Base-by-base conservation (phyloP, 2,888 invertebrate genomes). In the Amphimallon solstitiale region DNA sequence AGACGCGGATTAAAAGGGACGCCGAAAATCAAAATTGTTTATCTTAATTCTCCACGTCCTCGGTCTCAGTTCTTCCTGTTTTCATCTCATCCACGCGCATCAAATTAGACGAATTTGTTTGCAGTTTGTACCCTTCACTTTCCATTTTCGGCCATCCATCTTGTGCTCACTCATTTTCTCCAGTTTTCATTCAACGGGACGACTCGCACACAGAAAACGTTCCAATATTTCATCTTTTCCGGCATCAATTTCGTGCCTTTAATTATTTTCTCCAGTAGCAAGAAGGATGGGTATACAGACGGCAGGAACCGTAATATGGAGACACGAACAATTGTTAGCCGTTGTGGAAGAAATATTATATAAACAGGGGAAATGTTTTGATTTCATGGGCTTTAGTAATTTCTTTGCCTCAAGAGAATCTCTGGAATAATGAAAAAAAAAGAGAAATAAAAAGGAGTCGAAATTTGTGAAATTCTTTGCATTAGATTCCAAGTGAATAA, bases 21-120 rank as follows among this genome's bases (percentile, higher is more conserved):
- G 23, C 12, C 34, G 51, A 34, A 51, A 51, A 34, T 51, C 35
- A 51, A 35, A 35, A 35, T 35, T 51, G 51, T 51, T 51, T 51
- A 51, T 51, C 51, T 51, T 35, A 35, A 51, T 37, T 51, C 35
- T 34, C 51, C 21, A 14, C 51, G 15, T 19, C 46, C 10, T 46
- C 46, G 5, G 15, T 35, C 51, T 35, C 15, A 15, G 35, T 35
- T 51, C 35, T 34, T 51, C 51, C n/a, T 35, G 34, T 21, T 6
- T 49, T 29, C 48, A 23, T 10, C 14, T 12, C 29, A 14, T 2
- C 29, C 19, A 10, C 45, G 45, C 48, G 4, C 48, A 23, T 21
- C 23, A 21, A 52, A 52, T 52, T 52, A 56, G 56, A 56, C 56
- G 56, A 56, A 56, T 56, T 56, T 56, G 56, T 56, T 56, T 40